phyloP scores from a whole-genome alignment of 1,140 invertebrate species.

The Bicyclus anynana region DNA sequence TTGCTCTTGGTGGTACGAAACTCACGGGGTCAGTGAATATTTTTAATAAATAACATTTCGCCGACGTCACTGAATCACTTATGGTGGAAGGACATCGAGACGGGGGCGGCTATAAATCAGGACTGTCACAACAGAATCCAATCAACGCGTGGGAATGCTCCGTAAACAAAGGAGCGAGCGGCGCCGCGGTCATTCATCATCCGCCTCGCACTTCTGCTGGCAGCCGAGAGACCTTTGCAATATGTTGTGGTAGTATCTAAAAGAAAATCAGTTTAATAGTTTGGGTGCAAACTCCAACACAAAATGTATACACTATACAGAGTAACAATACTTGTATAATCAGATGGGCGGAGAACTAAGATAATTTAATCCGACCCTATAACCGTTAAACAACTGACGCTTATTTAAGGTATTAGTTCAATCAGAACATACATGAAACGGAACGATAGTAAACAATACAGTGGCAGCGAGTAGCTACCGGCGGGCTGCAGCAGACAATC shows the following conservation, averaged over 20 bases:
- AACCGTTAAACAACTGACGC: too few species aligned
- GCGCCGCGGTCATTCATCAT: slow-evolving; percentile 36
- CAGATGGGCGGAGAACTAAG: too few species aligned
- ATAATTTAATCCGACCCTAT: too few species aligned
- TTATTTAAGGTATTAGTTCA: too few species aligned
- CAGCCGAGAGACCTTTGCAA: slow-evolving; percentile 1
- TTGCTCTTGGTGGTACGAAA: too few species aligned
- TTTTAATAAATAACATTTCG: not conserved
- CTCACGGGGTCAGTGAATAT: too few species aligned
- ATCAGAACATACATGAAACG: not conserved
- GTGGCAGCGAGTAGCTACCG: not conserved
- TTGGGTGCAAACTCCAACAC: too few species aligned
- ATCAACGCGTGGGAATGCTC: slow-evolving; percentile 40
- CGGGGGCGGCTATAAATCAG: slow-evolving; percentile 33
- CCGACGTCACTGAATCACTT: not conserved
- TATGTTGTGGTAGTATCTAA: not conserved
- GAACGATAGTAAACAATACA: not conserved
- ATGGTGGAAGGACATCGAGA: slow-evolving; percentile 2
- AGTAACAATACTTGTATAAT: too few species aligned
- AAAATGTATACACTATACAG: too few species aligned
- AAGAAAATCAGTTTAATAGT: too few species aligned
- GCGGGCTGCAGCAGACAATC: slow-evolving; percentile 20
- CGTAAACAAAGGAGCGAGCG: slow-evolving; percentile 35
- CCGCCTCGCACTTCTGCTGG: not conserved
- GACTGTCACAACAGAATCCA: slow-evolving; percentile 54